Conservation (phyloP, 2,113 vertebrate genomes). For the Melanerpes aurifrons region DNA sequence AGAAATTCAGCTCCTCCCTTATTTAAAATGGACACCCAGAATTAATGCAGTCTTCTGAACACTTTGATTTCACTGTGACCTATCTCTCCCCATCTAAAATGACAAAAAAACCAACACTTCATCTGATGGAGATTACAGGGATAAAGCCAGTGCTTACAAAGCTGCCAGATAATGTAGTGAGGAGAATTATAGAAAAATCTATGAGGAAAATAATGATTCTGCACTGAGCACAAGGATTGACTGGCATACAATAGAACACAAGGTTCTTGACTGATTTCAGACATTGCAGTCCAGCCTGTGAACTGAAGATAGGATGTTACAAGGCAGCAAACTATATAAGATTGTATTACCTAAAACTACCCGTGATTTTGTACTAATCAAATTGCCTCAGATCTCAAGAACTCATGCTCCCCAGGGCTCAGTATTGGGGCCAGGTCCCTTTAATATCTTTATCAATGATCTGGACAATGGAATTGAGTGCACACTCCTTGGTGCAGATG, state of each 20-base stretch:
- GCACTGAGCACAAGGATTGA: not conserved
- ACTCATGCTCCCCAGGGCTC: too few species aligned
- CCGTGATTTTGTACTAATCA: not conserved
- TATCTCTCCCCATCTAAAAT: not conserved
- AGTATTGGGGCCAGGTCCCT: too few species aligned
- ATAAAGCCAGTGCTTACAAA: slow-evolving; percentile 14
- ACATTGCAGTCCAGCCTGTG: not conserved
- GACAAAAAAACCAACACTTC: not conserved
- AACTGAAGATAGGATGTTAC: not conserved
- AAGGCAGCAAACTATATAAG: not conserved
- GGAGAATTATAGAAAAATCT: slow-evolving; percentile 23
- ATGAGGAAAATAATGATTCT: slow-evolving; percentile 6
- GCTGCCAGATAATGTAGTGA: not conserved
- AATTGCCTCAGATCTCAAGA: not conserved
- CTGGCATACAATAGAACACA: not conserved
- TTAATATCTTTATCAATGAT: too few species aligned
- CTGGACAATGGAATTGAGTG: too few species aligned
- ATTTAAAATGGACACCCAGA: slow-evolving; percentile 9
- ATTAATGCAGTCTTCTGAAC: slow-evolving; percentile 16
- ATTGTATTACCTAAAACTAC: not conserved
- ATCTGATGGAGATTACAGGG: not conserved
- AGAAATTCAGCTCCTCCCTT: too few species aligned
- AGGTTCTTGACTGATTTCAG: not conserved
- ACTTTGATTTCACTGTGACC: slow-evolving; percentile 40
- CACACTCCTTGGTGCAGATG: too few species aligned